A percentile compares a stretch with the other conserved stretches of the same genome.
These are phyloP conservation scores for Lonchura striata DNA, from an alignment of 2,113 vertebrate genomes.

Conservation along the genomic window DNA sequence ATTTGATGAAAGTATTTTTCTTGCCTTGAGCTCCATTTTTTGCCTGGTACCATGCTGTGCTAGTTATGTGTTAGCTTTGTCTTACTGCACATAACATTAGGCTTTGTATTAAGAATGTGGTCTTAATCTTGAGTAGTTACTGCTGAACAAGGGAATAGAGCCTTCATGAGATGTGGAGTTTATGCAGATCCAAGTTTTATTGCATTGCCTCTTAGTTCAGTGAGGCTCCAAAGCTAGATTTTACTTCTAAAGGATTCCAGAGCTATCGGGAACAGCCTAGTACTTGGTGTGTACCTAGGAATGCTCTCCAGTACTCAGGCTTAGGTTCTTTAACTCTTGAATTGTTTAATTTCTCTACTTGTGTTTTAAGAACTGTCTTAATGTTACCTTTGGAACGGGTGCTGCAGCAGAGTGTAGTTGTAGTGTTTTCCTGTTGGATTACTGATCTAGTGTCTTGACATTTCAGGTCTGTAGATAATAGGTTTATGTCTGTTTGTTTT, in stretches of 20 bases:
- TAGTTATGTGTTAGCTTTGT: slow-evolving; percentile 29
- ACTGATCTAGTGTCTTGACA: background rate
- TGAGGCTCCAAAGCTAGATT: background rate
- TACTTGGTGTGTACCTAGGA: background rate
- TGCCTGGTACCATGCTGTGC: slow-evolving; percentile 15
- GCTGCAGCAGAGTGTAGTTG: background rate
- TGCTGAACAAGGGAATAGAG: background rate
- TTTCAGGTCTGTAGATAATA: background rate
- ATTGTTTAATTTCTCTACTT: background rate
- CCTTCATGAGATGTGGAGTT: background rate
- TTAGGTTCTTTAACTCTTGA: background rate
- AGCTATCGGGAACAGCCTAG: background rate
- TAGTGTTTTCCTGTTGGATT: background rate
- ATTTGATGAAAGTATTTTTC: background rate
- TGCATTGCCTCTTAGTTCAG: background rate
- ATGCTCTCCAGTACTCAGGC: background rate
- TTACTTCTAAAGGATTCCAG: background rate
- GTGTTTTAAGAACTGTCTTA: background rate
- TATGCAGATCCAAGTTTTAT: background rate
- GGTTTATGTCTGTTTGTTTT: background rate
- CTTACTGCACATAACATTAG: background rate
- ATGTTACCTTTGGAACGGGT: background rate
- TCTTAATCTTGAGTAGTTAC: background rate
- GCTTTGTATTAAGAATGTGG: slow-evolving; percentile 34
- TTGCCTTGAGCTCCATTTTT: background rate